Percentiles rank a stretch among this genome's conserved stretches.
phyloP scores from a whole-genome alignment of 2,888 invertebrate species.

The Caenorhabditis afra region DNA sequence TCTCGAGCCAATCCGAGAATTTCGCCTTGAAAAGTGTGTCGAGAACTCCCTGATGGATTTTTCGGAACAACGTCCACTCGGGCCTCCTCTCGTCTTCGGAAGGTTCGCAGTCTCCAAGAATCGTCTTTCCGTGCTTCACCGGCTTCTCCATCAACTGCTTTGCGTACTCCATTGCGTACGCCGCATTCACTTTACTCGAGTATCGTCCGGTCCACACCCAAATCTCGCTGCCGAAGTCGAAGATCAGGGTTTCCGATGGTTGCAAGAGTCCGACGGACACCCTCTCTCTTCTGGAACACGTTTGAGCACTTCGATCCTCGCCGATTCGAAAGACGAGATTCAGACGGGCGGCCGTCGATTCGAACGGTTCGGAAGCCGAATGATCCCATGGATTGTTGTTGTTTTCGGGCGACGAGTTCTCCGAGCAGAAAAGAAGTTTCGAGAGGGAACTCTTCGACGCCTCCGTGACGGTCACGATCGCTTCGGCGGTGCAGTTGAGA shows the following conservation, averaged over 20 bases:
- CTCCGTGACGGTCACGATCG: slow-evolving; percentile 62
- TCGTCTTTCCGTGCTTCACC: slow-evolving; percentile 29
- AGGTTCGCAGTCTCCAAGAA: slow-evolving; percentile 49
- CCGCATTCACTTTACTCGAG: slow-evolving; percentile 64
- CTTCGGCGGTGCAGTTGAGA: slow-evolving; percentile 64
- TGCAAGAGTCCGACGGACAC: slow-evolving; percentile 40
- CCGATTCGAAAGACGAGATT: slow-evolving; percentile 50
- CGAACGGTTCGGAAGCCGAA: slow-evolving; percentile 27
- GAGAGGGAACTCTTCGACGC: slow-evolving; percentile 13
- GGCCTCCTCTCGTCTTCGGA: slow-evolving; percentile 32
- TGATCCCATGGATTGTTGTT: slow-evolving; percentile 10
- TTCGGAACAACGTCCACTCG: slow-evolving; percentile 61
- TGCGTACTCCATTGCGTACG: slow-evolving; percentile 70
- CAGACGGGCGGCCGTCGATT: slow-evolving; percentile 25
- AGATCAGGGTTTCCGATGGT: slow-evolving; percentile 68
- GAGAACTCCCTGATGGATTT: slow-evolving; percentile 62
- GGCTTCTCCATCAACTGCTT: slow-evolving; percentile 64
- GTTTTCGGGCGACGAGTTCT: slow-evolving; percentile 11
- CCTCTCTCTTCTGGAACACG: slow-evolving; percentile 32
- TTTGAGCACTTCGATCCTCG: slow-evolving; percentile 42
- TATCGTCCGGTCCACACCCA: slow-evolving; percentile 75
- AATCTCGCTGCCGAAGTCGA: slow-evolving; percentile 77
- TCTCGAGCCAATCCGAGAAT: slow-evolving; percentile 68
- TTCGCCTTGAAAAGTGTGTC: slow-evolving; percentile 74
- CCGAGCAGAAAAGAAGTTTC: slow-evolving; percentile 28